A percentile compares a stretch with the other conserved stretches of the same genome.
phyloP scores from a whole-genome alignment of 30 jellyfish, hydroid and myxozoan species.

The Catostylus mosaicus region DNA sequence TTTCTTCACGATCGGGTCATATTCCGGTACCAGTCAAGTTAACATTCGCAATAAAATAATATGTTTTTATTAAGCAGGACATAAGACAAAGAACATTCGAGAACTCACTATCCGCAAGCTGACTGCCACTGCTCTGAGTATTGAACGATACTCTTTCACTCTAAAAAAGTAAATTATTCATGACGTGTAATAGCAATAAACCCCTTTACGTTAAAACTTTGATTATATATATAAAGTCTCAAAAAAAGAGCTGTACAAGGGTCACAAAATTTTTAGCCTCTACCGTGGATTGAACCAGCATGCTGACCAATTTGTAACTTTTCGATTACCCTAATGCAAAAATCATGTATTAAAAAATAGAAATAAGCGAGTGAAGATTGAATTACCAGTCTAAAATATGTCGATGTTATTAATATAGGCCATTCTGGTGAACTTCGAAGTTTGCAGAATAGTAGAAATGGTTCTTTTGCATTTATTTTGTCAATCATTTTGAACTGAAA shows the following conservation, averaged over 20 bases:
- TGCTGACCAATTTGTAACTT: too few relatives aligned
- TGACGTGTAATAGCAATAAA: too few relatives aligned
- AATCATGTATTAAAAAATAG: too few relatives aligned
- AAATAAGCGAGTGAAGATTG: too few relatives aligned
- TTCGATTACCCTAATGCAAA: too few relatives aligned
- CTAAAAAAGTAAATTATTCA: too few relatives aligned
- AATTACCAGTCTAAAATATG: conserved; percentile 69
- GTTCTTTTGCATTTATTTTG: conserved; percentile 71
- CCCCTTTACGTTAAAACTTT: too few relatives aligned
- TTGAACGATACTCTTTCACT: neutral
- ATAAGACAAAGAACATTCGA: neutral
- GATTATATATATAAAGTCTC: too few relatives aligned
- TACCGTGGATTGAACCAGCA: too few relatives aligned
- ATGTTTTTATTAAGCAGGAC: neutral
- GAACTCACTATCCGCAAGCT: neutral
- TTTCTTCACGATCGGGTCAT: neutral
- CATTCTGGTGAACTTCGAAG: conserved; percentile 83
- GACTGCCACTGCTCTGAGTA: neutral
- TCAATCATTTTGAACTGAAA: conserved; percentile 71
- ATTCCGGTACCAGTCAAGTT: neutral
- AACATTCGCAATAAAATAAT: neutral
- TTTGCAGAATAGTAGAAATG: conserved; percentile 64
- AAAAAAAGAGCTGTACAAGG: too few relatives aligned
- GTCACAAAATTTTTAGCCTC: too few relatives aligned
- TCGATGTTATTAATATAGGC: conserved; percentile 78